Base-by-base conservation (phyloP, 2,113 vertebrate genomes). In the Vidua macroura region DNA sequence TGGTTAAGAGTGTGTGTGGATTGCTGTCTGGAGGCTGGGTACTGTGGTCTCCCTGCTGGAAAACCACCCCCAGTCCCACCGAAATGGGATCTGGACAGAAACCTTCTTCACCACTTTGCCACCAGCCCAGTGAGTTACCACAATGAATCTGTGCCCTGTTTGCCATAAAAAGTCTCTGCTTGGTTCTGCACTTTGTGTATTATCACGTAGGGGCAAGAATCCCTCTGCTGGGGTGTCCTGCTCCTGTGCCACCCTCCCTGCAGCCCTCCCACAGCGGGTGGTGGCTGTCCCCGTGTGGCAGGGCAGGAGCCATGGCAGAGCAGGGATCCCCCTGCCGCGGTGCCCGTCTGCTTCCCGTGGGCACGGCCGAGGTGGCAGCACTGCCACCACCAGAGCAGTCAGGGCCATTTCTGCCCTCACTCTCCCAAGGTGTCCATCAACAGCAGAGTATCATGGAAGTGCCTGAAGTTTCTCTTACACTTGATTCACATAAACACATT, bases 141-240 rank as follows among this genome's bases (percentile, higher is more conserved):
- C 55, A 41, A 35, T 4, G 39, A 43, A 70, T 11, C 55, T 6
- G 4, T 3, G n/a, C 49, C 35, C 8, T 5, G 1, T 33, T 48
- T 20, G 24, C 51, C 30, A n/a, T 6, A 6, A 21, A 53, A 49
- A 0, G 3, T 1, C 78, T 59, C 59, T 9, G 78, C 63, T 73
- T 21, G 5, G 25, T 18, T 49, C 53, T 7, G 39, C 4, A 2
- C 25, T 35, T 44, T 0, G 25, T 2, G 25, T 2, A 7, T 24
- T 33, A n/a, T 1, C 27, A 15, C 0, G 0, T 0, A 11, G 15
- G 15, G n/a, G 7, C 1, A 7, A 25, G 27, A 37, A 21, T 18
- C 11, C 70, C 11, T 19, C 37, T 18, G 13, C 33, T n/a, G 41
- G 3, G 2, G 2, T 1, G 6, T 6, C 5, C 64, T 16, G 27